phyloP scores from a whole-genome alignment of 2,797 vertebrate species.

The Lacerta agilis region DNA sequence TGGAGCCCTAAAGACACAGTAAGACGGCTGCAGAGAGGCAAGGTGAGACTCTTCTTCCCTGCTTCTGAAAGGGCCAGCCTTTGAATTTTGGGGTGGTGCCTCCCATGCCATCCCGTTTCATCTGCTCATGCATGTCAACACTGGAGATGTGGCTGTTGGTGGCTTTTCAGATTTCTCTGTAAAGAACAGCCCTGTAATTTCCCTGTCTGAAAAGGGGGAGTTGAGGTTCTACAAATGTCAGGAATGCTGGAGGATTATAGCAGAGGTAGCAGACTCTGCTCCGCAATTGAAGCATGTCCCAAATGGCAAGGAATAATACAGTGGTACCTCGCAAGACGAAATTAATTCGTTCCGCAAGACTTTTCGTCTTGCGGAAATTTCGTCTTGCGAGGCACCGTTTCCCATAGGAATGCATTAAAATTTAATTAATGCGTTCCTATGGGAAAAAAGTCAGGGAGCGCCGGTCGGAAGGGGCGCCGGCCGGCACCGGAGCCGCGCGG shows the following conservation, averaged over 20 bases:
- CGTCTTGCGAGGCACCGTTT: too few relatives aligned
- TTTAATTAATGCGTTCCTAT: too few relatives aligned
- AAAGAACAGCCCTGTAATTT: constrained; percentile 16
- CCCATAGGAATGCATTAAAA: too few relatives aligned
- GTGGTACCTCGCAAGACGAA: too few relatives aligned
- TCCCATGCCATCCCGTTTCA: not conserved
- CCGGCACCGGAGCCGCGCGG: too few relatives aligned
- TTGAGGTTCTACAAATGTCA: constrained; percentile 7
- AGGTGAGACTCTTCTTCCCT: constrained; percentile 78
- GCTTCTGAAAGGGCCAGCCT: constrained; percentile 12
- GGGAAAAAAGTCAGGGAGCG: too few relatives aligned
- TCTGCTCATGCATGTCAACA: not conserved
- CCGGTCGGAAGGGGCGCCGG: too few relatives aligned
- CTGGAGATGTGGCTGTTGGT: not conserved
- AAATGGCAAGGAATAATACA: constrained; percentile 15
- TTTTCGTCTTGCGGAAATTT: too few relatives aligned
- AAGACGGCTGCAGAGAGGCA: constrained; percentile 88
- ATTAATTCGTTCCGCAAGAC: too few relatives aligned
- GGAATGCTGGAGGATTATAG: not conserved
- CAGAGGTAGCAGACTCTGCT: not conserved
- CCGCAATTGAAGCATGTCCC: not conserved
- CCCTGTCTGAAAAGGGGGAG: constrained; percentile 30
- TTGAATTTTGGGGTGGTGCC: not conserved
- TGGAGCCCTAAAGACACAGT: constrained; percentile 90
- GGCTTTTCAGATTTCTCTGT: constrained; percentile 13